Base-by-base conservation (phyloP, 2,113 vertebrate species). In the Cranoglanis bouderius region DNA sequence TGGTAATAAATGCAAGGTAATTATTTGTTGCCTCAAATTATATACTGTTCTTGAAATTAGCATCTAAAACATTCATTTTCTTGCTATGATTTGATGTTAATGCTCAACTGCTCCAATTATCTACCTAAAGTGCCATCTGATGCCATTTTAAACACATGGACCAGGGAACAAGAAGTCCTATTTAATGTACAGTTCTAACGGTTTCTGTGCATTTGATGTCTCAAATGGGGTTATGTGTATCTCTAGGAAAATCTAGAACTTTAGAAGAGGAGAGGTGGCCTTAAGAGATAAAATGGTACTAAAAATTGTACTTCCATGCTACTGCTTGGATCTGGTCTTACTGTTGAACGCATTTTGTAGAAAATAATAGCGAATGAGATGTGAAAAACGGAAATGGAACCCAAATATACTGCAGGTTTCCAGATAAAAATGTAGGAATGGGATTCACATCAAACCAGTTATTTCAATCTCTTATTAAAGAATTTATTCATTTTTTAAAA, bases 1-100 rank as follows among this genome's bases (percentile, higher is more conserved):
- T 92, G 84, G 82, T 93, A 95, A 95, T 94, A 95, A 95, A 95
- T 93, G 83, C 91, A 90, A 92, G 94, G 92, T 89, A 88, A 87
- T 87, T 61, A 13, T n/a, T 26, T 82, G 29, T 55, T 77, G 74
- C 70, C 38, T 83, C 43, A 59, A 75, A 61, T 43, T 59, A 35
- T 55, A 72, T 49, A 24, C 35, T 63, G 63, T 74, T 70, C 46
- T 55, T 55, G 1, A 84, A n/a, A 85, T 51, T 32, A 21, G 19
- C 29, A 67, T 46, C 21, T 5, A 38, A 40, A 59, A 32, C n/a
- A n/a, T 35, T 2, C 16, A 38, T 77, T 26, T 77, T 43, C n/a
- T 84, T 84, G 55, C 0, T 46, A 19, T 38, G 80, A 2, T 85
- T 85, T 51, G 16, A 85, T 18, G 40, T 43, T 38, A 61, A 57